Evolutionary conservation across 2,888 invertebrate species (phyloP).

Genomic region (Lepidochitona cinerea): DNA sequence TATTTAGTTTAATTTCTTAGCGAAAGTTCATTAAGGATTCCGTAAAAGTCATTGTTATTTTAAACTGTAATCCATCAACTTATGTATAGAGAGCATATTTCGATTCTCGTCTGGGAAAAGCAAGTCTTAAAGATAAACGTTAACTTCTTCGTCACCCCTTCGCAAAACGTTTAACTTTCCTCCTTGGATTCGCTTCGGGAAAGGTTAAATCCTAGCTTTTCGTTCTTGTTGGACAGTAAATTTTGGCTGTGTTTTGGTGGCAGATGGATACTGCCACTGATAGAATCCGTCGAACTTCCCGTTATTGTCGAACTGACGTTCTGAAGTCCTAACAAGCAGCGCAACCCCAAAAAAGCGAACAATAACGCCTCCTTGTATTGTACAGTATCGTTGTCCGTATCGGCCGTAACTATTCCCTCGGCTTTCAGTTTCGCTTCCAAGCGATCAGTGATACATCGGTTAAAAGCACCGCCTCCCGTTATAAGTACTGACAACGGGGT

Average conservation of each 20-base stretch:
- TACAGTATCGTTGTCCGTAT: slow-evolving; percentile 52
- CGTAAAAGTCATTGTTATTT: too few relatives aligned
- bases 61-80: too few relatives aligned
- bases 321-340: slow-evolving; percentile 53
- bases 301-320: slow-evolving; percentile 56
- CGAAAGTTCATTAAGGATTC: too few relatives aligned
- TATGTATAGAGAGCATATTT: too few relatives aligned
- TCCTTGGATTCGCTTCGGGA: too few relatives aligned
- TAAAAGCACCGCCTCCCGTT: slow-evolving; percentile 66
- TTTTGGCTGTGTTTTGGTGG: slow-evolving; percentile 16
- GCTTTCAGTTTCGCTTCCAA: slow-evolving; percentile 40
- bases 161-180: too few relatives aligned
- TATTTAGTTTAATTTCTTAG: too few relatives aligned
- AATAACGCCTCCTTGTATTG: slow-evolving; percentile 64
- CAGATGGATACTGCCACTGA: slow-evolving; percentile 62
- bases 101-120: too few relatives aligned
- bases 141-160: too few relatives aligned
- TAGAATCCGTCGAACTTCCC: slow-evolving; percentile 49
- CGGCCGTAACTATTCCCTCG: slow-evolving; percentile 31
- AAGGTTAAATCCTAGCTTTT: background rate
- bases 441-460: slow-evolving; percentile 46
- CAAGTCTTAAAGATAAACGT: too few relatives aligned
- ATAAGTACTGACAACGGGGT: slow-evolving; percentile 42
- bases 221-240: background rate
- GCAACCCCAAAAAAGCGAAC: slow-evolving; percentile 61